phyloP scores from a whole-genome alignment of 1,140 invertebrate species.

The Orius insidiosus region DNA sequence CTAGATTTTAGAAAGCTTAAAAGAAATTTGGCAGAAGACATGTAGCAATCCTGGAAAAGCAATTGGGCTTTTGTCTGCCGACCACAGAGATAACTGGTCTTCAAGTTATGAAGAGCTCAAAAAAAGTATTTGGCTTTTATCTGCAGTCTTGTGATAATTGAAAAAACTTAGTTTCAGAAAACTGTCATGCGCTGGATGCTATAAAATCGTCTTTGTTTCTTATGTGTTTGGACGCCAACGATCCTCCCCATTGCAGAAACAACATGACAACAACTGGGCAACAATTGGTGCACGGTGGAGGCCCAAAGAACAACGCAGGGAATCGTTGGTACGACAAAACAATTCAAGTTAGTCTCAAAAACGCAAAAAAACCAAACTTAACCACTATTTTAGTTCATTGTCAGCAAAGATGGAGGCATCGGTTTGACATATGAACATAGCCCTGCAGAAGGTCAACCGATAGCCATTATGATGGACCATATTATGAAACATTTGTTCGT shows the following conservation, averaged over 20 bases:
- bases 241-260: conserved; percentile 29
- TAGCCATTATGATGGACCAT: conserved; percentile 66
- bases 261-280: conserved; percentile 35
- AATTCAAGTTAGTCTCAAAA: conserved; percentile 39
- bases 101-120: conserved; percentile 46
- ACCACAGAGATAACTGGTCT: conserved; percentile 67
- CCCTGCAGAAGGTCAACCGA: conserved; percentile 77
- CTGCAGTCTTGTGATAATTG: neutral
- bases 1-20: neutral
- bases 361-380: conserved; percentile 11
- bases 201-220: conserved; percentile 65
- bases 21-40: neutral
- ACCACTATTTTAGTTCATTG: conserved; percentile 53
- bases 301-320: conserved; percentile 42
- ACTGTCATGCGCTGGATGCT: conserved; percentile 32
- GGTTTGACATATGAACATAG: conserved; percentile 91
- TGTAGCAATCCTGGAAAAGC: conserved; percentile 27
- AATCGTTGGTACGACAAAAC: conserved; percentile 85
- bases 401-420: conserved; percentile 62
- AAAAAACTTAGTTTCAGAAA: conserved; percentile 30
- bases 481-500: conserved; percentile 54
- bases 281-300: conserved; percentile 56
- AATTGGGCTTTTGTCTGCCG: conserved; percentile 64
- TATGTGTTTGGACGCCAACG: conserved; percentile 56
- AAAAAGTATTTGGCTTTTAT: conserved; percentile 32